Evolutionary conservation across 2,113 vertebrate genomes (phyloP), one percentile per base, ranked within the genome.

Genomic region (Turdus rufiventris): DNA sequence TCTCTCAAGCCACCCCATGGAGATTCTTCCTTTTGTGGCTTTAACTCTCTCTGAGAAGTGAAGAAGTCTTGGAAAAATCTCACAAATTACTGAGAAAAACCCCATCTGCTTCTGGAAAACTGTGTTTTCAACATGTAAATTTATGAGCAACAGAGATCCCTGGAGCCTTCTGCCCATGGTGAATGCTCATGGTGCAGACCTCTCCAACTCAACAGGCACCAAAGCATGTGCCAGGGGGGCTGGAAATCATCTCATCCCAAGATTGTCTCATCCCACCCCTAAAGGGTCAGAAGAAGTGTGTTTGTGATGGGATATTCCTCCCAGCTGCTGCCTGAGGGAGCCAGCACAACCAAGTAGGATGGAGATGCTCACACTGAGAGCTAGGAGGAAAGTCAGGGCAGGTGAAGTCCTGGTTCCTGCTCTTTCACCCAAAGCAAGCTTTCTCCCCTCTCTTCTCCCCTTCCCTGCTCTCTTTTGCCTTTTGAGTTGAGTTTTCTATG

Each of bases 181-280:
- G 56, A 40, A 31, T 10, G 12, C 25, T 14, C 53, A 45, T 1
- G 0, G 23, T 8, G 16, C 47, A 57, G 38, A 53, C 10, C 18
- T 60, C 62, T 60, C 62, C 54, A 51, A 9, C 16, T 36, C 68
- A 53, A 29, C 74, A 81, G 36, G 45, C 47, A 42, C 6, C 36
- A 40, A 43, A 28, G 12, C 19, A 11, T 4, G 0, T 36, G 36
- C 21, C 53, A 68, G 54, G 28, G 11, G 21, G 50, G 20, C 24
- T 70, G 56, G 40, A 54, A 43, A 38, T 23, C 50, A 5, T 63
- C 43, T 77, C 54, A 31, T 33, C 24, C 28, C 45, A 20, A 6
- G 34, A 28, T 5, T 38, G 38, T 28, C 25, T 51, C 48, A 28
- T 18, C 3, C 2, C 48, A 43, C 36, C 71, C 71, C 71, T 28